phyloP scores from a whole-genome alignment of 2,113 vertebrate species.

The Neopipo cinnamomea region DNA sequence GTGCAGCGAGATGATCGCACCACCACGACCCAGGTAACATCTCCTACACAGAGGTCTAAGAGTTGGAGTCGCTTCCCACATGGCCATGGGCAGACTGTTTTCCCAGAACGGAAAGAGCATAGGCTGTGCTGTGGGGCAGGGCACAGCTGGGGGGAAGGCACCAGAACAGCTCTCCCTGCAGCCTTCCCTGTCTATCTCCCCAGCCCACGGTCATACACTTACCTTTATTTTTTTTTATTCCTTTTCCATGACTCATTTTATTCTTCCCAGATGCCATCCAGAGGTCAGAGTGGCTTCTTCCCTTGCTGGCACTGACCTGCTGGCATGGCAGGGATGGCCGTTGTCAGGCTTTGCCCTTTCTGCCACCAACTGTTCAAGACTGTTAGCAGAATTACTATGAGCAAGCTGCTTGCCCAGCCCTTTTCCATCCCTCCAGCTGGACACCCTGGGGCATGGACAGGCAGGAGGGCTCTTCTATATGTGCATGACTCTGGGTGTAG shows the following conservation, averaged over 20 bases:
- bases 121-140: neutral
- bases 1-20: accelerated
- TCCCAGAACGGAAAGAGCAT: neutral
- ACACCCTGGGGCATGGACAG: neutral
- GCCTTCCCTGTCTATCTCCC: neutral
- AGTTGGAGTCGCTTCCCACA: neutral
- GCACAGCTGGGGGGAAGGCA: neutral
- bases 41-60: accelerated
- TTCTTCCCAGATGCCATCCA: neutral
- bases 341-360: neutral
- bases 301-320: neutral
- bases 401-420: neutral
- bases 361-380: neutral
- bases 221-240: neutral
- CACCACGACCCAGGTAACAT: accelerated
- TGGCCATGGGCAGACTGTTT: accelerated
- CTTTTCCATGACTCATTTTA: neutral
- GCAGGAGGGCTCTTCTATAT: neutral
- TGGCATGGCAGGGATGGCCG: neutral
- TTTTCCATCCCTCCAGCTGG: neutral
- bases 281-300: neutral
- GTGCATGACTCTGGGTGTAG: neutral
- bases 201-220: neutral
- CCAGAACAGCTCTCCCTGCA: neutral
- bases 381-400: accelerated